Conservation (phyloP, 2,888 invertebrate genomes). For the Eilema sororculum region DNA sequence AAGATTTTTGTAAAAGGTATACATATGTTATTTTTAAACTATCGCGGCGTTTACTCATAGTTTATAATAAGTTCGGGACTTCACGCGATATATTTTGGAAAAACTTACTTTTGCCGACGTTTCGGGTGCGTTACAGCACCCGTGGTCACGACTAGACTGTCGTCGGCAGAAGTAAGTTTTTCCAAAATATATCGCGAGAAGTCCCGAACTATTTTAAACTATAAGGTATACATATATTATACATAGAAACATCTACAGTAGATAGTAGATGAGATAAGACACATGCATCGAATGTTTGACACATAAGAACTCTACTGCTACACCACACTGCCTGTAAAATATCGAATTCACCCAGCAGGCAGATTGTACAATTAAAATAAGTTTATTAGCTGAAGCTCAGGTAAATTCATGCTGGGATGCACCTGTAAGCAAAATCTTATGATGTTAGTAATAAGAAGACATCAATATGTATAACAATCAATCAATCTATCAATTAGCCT, state of each 20-base stretch:
- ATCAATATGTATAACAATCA: not conserved
- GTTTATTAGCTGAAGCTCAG: not conserved
- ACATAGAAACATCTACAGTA: not conserved
- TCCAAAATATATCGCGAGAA: no score
- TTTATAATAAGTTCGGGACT: no score
- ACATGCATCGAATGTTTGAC: not conserved
- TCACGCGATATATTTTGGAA: no score
- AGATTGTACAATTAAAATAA: not conserved
- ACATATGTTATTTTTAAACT: no score
- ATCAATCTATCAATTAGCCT: no score
- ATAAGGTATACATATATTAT: not conserved
- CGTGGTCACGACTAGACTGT: no score
- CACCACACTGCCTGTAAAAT: not conserved
- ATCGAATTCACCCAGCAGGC: not conserved
- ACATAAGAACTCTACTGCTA: not conserved
- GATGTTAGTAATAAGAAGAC: slow-evolving; percentile 2
- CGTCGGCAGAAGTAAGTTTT: no score
- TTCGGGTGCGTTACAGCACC: no score
- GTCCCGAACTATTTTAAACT: no score
- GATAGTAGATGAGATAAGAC: not conserved
- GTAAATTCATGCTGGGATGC: slow-evolving; percentile 2
- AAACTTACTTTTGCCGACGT: no score
- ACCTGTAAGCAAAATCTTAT: slow-evolving; percentile 9
- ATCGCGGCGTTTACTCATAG: no score
- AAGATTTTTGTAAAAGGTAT: not conserved